Evolutionary conservation across 37 sponge, comb jelly and placozoan genomes (phyloP), one percentile per base, ranked within the genome.

Genomic region (Lycopodina hypogea): DNA sequence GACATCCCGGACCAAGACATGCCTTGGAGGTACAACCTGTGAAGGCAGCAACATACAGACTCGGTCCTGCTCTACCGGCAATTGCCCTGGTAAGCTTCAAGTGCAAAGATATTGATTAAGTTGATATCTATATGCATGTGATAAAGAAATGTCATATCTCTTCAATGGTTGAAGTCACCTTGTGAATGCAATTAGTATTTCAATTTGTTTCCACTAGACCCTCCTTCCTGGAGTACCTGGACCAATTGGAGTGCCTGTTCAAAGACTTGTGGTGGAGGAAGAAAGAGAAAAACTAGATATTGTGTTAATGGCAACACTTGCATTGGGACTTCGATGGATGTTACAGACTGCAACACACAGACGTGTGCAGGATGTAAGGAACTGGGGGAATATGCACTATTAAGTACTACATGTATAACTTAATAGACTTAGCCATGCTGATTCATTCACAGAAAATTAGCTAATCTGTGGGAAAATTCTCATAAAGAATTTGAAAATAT

Each of bases 211-310:
- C 48, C 48, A 12, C 48, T 30, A 65, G 66, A 32, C 30, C 34
- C 35, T 34, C 34, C 66, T 65, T 65, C 35, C 34, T 65, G 66
- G 66, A 32, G 66, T 7, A 15, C 66, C 2, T 65, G 66, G 66
- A 32, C 33, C 32, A 32, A 11, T 2, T 93, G 93, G 93, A 83
- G 90, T 68, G 50, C 69, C 11, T 93, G 93, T 42, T 77, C 83
- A 52, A 83, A 79, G 14, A 64, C 72, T 32, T 93, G 93, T 86
- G 90, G 84, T 34, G 84, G 86, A 24, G 93, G 93, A 0, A 69
- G 82, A 36, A 78, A 78, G 56, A 59, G 39, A 3, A 75, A 89
- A 34, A 61, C 28, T 33, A 75, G 93, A 30, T 28, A 23, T n/a
- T 92, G 93, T 59, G 12, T 53, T 33, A 78, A 69, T 39, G 91